phyloP scores from a whole-genome alignment of 1,140 invertebrate species.

The Drosophila pruinosa region DNA sequence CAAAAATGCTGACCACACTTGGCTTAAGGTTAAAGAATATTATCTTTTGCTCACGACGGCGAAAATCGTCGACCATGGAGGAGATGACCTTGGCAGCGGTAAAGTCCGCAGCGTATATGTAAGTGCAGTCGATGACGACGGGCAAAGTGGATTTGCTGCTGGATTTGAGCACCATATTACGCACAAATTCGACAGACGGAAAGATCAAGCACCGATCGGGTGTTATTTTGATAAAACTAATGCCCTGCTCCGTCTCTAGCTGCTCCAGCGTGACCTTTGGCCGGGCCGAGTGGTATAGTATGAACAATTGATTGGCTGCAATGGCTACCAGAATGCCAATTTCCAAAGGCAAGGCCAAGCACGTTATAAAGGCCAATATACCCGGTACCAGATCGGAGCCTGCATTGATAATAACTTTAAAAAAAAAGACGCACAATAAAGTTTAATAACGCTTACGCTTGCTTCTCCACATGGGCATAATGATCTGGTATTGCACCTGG shows the following conservation, averaged over 20 bases:
- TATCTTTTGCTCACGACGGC: slow-evolving; percentile 87
- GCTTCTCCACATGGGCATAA: slow-evolving; percentile 91
- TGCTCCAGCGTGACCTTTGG: slow-evolving; percentile 92
- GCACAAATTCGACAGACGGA: slow-evolving; percentile 93
- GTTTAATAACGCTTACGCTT: slow-evolving; percentile 85
- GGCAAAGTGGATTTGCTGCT: slow-evolving; percentile 87
- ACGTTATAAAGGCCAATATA: slow-evolving; percentile 92
- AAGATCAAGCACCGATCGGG: slow-evolving; percentile 95
- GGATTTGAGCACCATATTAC: slow-evolving; percentile 91
- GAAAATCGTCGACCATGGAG: slow-evolving; percentile 88
- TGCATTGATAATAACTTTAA: slow-evolving; percentile 69
- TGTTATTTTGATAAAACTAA: slow-evolving; percentile 90
- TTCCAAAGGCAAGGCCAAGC: slow-evolving; percentile 92
- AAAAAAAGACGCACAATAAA: neutral
- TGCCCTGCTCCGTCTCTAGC: slow-evolving; percentile 86
- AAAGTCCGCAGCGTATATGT: slow-evolving; percentile 92
- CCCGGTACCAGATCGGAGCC: slow-evolving; percentile 93
- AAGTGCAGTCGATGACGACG: slow-evolving; percentile 92
- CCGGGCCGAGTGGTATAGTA: slow-evolving; percentile 94
- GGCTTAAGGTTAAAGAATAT: slow-evolving; percentile 93
- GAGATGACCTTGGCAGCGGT: slow-evolving; percentile 90
- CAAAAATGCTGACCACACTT: slow-evolving; percentile 90
- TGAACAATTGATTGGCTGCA: slow-evolving; percentile 92
- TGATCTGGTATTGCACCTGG: slow-evolving; percentile 92
- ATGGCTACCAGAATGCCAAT: slow-evolving; percentile 95